phyloP scores from a whole-genome alignment of 2,888 invertebrate genomes.

The Drosophila crucigera region DNA sequence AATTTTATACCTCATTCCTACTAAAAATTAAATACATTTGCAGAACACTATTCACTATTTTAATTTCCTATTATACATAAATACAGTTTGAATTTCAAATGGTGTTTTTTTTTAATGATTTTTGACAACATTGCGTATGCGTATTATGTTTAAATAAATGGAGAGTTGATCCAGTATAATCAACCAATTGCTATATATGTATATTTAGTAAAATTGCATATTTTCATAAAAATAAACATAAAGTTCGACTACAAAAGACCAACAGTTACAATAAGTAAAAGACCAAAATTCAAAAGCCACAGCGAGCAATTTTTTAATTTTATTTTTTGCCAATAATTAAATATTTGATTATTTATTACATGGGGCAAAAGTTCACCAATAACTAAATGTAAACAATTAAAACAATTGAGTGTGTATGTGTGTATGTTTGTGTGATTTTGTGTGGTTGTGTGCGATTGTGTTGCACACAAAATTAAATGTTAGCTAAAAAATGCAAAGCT shows the following conservation, averaged over 20 bases:
- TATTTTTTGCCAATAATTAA: slow-evolving; percentile 58
- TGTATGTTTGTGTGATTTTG: slow-evolving; percentile 11
- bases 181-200: slow-evolving; percentile 29
- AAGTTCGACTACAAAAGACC: slow-evolving; percentile 42
- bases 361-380: slow-evolving; percentile 43
- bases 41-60: slow-evolving; percentile 2
- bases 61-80: not conserved
- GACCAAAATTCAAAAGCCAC: slow-evolving; percentile 38
- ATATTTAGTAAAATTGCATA: slow-evolving; percentile 34
- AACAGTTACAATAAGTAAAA: slow-evolving; percentile 37
- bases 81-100: not conserved
- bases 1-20: not conserved
- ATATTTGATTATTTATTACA: slow-evolving; percentile 67
- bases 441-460: slow-evolving; percentile 18
- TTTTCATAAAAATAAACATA: slow-evolving; percentile 29
- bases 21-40: not conserved
- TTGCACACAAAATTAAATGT: slow-evolving; percentile 46
- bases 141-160: slow-evolving; percentile 25
- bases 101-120: slow-evolving; percentile 18
- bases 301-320: slow-evolving; percentile 37
- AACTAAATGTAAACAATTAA: slow-evolving; percentile 57
- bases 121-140: slow-evolving; percentile 30
- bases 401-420: slow-evolving; percentile 16
- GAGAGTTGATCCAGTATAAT: slow-evolving; percentile 22
- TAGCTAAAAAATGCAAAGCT: slow-evolving; percentile 50